Base-by-base conservation (phyloP, 2,888 invertebrate genomes). In the Caenorhabditis japonica region DNA sequence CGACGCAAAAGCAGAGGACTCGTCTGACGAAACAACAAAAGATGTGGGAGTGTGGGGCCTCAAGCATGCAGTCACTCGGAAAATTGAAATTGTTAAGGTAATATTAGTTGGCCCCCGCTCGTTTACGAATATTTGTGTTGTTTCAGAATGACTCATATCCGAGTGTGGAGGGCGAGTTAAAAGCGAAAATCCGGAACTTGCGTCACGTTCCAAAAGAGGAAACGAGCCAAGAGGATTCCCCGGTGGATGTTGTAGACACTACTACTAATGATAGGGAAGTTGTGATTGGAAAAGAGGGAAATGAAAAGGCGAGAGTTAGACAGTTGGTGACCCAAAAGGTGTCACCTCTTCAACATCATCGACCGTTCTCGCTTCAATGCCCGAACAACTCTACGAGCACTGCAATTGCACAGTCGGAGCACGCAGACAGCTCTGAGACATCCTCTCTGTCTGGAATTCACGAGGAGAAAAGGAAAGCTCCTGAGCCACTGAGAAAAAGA, bases 331-430 rank as follows among this genome's bases (percentile, higher is more conserved):
- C 87, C 4, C 86, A 87, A 47, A 86, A 85, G 71, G 84, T 83
- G 30, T 84, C 83, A 23, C 87, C 87, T 1, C 76, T 87, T 19
- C 86, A 85, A 71, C 87, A 85, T 53, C 85, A 87, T 64, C 83
- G 85, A 3, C 86, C 86, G 10, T 83, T 86, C 66, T 85, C 84
- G 8, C 75, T 83, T 8, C 85, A 85, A 52, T 71, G 61, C 12
- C 61, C 70, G 15, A 73, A 72, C 15, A 72, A 64, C 43, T 72
- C 72, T 5, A 64, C 64, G 5, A 64, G 64, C 33, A 64, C 72
- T 17, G 59, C 56, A 4, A 41, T 72, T 41, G 56, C 62, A 4
- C 53, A 53, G 30, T 55, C 55, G 0, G 62, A 69, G 33, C 55
- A 58, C 17, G 56, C 38, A 10, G 71, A 62, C 30, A 68, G 56